These are phyloP conservation scores for Artibeus jamaicensis DNA, from an alignment of 2,797 vertebrate genomes.

Conservation along the genomic window DNA sequence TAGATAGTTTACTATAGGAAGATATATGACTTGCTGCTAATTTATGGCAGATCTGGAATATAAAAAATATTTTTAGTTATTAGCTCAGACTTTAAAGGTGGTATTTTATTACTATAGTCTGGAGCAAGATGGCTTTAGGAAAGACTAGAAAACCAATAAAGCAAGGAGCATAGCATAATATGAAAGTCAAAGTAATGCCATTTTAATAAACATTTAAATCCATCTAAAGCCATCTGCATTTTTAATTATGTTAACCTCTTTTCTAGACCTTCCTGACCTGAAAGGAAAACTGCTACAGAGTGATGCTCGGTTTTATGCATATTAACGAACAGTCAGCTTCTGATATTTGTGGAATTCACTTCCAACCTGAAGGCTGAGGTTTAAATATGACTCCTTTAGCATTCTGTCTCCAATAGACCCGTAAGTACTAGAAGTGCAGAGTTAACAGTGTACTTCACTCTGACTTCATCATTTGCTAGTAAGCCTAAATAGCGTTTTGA, in stretches of 20 bases:
- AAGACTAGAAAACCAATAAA: slow-evolving; percentile 15
- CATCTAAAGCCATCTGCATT: neutral
- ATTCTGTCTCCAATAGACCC: neutral
- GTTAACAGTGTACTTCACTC: slow-evolving; percentile 59
- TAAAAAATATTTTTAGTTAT: neutral
- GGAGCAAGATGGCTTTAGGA: neutral
- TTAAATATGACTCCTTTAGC: neutral
- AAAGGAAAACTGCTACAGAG: neutral
- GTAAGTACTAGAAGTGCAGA: neutral
- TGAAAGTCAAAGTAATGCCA: neutral
- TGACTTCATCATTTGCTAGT: slow-evolving; percentile 66
- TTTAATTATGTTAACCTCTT: slow-evolving; percentile 41
- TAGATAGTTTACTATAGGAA: neutral
- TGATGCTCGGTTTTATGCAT: neutral
- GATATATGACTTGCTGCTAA: neutral
- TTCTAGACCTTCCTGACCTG: neutral
- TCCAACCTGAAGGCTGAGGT: neutral
- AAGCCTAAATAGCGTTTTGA: slow-evolving; percentile 64
- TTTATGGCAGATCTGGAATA: neutral
- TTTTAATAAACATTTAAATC: slow-evolving; percentile 49
- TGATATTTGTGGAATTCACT: neutral
- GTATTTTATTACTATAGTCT: neutral
- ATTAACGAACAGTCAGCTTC: neutral
- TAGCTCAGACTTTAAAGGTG: slow-evolving; percentile 29
- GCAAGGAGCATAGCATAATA: neutral